These are phyloP conservation scores for Tokudaia tokunoshimensis DNA, from an alignment of 2,797 vertebrate genomes.

Conservation along the genomic window DNA sequence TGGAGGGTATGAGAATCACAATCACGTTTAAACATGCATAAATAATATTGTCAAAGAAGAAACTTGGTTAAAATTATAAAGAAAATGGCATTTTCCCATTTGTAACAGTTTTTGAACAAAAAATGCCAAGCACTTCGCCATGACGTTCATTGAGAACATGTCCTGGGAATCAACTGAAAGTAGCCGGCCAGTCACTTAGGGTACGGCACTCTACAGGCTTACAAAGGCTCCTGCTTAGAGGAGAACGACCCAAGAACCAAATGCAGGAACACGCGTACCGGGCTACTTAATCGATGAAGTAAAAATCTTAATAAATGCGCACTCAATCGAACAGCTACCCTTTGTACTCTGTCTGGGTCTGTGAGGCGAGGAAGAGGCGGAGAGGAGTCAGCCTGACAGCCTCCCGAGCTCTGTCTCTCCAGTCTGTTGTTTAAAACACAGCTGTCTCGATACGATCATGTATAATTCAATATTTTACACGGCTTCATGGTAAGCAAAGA, in stretches of 20 bases:
- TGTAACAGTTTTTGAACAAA: slow-evolving; percentile 64
- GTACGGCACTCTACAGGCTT: slow-evolving; percentile 71
- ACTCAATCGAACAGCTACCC: slow-evolving; percentile 11
- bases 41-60: not conserved
- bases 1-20: not conserved
- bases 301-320: slow-evolving; percentile 31
- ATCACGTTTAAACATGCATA: not conserved
- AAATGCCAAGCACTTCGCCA: slow-evolving; percentile 79
- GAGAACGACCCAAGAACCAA: slow-evolving; percentile 39
- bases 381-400: not conserved
- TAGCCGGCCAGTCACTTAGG: slow-evolving; percentile 82
- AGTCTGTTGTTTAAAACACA: slow-evolving; percentile 40
- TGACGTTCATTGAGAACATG: slow-evolving; percentile 75
- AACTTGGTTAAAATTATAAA: not conserved
- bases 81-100: not conserved
- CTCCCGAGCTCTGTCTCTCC: not conserved
- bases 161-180: slow-evolving; percentile 78
- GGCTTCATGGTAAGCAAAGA: not conserved
- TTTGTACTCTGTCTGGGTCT: not conserved
- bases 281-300: not conserved
- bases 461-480: slow-evolving; percentile 12
- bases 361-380: not conserved
- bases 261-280: slow-evolving; percentile 55
- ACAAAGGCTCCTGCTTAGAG: slow-evolving; percentile 71
- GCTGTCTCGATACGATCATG: slow-evolving; percentile 10